Evolutionary conservation across 2,888 invertebrate genomes (phyloP).

Genomic region (Hartigia nigra): DNA sequence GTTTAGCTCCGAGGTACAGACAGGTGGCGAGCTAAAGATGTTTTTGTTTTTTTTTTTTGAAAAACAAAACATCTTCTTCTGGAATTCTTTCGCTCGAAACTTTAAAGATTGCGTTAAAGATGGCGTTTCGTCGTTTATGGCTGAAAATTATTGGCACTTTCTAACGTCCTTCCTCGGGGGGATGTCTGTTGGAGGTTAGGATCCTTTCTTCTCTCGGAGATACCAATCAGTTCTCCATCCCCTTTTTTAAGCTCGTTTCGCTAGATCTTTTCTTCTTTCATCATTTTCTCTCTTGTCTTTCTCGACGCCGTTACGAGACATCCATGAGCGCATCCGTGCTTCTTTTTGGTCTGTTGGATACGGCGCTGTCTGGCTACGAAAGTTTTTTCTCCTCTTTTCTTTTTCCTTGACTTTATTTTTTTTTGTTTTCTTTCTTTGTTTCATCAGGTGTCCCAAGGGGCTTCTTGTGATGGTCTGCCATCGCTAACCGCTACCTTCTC

Average conservation of each 20-base stretch:
- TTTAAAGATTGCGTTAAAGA: neutral
- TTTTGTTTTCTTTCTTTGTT: neutral
- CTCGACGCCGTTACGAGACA: neutral
- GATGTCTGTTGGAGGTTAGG: neutral
- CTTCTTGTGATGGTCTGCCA: neutral
- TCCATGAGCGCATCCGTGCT: neutral
- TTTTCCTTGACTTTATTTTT: neutral
- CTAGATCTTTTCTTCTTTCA: slow-evolving; percentile 21
- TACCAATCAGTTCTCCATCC: neutral
- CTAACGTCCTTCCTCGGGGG: neutral
- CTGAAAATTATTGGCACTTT: neutral
- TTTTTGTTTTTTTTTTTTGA: too few relatives aligned
- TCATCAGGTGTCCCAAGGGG: neutral
- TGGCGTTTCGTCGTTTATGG: neutral
- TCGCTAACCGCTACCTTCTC: neutral
- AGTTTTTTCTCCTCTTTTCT: slow-evolving; percentile 12
- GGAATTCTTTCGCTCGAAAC: neutral
- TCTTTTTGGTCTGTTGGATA: neutral
- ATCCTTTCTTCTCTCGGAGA: neutral
- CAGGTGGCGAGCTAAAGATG: neutral
- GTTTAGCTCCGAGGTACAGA: neutral
- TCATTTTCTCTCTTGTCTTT: neutral
- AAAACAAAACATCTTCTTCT: too few relatives aligned
- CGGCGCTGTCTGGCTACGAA: neutral
- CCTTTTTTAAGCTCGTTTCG: slow-evolving; percentile 10